phyloP scores from a whole-genome alignment of 2,797 vertebrate species.

The Lutjanus campechanus region DNA sequence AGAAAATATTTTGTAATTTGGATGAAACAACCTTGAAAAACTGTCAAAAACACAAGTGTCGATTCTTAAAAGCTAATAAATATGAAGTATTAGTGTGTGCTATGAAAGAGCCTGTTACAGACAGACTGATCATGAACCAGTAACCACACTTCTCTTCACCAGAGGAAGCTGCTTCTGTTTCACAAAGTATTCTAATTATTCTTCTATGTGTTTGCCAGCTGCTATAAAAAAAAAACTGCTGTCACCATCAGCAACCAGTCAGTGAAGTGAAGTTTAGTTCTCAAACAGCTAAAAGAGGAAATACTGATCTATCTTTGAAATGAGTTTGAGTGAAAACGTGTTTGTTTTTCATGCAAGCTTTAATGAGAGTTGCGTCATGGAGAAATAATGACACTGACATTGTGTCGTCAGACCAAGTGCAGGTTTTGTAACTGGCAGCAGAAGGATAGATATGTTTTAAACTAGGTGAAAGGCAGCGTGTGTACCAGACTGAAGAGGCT shows the following conservation, averaged over 20 bases:
- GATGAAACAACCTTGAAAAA: background rate
- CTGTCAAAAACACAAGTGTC: background rate
- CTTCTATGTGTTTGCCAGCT: conserved; percentile 10
- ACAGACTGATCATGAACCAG: conserved; percentile 15
- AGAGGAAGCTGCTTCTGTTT: conserved; percentile 51
- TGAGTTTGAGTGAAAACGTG: background rate
- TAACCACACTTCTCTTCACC: conserved; percentile 9
- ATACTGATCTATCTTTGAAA: background rate
- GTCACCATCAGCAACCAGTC: background rate
- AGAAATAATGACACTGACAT: conserved; percentile 9
- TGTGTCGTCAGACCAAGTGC: background rate
- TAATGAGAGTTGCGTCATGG: background rate
- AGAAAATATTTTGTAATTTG: background rate
- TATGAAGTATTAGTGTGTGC: background rate
- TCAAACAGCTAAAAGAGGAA: background rate
- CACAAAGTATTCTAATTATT: conserved; percentile 32
- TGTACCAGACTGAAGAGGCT: background rate
- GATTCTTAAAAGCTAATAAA: conserved; percentile 1
- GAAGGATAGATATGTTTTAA: background rate
- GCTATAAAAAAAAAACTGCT: conserved; percentile 36
- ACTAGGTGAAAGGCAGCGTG: background rate
- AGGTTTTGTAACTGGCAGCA: background rate
- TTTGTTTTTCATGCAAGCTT: background rate
- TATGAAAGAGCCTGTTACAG: background rate
- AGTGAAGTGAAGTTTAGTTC: background rate